These are phyloP conservation scores for Pogoniulus pusillus DNA, from an alignment of 2,797 vertebrate genomes.

Conservation along the genomic window DNA sequence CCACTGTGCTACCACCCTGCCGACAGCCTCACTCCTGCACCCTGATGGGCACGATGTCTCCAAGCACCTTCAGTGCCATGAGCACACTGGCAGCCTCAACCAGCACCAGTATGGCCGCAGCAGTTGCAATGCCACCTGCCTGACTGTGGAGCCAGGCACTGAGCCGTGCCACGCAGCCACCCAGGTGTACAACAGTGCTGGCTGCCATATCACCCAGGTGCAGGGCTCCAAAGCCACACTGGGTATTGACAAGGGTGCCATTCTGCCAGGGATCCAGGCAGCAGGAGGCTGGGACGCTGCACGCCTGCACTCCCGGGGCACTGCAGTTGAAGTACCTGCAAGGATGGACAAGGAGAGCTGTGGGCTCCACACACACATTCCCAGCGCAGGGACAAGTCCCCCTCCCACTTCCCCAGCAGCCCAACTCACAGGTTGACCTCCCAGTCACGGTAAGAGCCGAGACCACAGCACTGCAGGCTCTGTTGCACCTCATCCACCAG, in stretches of 20 bases:
- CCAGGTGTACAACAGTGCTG: constrained; percentile 75
- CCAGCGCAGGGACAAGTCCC: accelerated
- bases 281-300: constrained; percentile 89
- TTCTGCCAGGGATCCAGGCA: constrained; percentile 84
- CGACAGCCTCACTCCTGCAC: background rate
- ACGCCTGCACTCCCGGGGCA: constrained; percentile 83
- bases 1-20: accelerated
- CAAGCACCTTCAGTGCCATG: constrained; percentile 72
- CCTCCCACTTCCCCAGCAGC: background rate
- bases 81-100: constrained; percentile 79
- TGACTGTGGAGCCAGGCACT: constrained; percentile 79
- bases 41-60: constrained; percentile 49
- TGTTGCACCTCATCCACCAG: constrained; percentile 88
- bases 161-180: constrained; percentile 84
- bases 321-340: constrained; percentile 94
- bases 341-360: accelerated
- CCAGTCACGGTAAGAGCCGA: constrained; percentile 88
- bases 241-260: constrained; percentile 82
- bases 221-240: constrained; percentile 83
- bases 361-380: accelerated
- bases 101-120: constrained; percentile 29
- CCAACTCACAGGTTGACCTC: constrained; percentile 85
- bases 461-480: constrained; percentile 89
- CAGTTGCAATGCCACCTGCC: constrained; percentile 40
- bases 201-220: constrained; percentile 75